phyloP scores from a whole-genome alignment of 1,140 invertebrate genomes.

The Holotrichia oblita region DNA sequence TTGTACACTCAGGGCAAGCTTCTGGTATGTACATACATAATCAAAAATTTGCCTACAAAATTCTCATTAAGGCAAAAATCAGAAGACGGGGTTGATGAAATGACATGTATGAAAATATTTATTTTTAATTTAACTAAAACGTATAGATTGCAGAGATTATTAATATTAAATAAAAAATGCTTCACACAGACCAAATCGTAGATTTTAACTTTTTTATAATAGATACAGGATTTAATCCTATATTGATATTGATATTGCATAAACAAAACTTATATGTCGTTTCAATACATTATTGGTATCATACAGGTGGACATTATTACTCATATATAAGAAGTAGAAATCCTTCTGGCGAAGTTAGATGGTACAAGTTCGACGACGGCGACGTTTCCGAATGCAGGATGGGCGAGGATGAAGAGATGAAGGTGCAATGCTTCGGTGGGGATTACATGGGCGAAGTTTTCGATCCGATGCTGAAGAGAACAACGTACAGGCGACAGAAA shows the following conservation, averaged over 20 bases:
- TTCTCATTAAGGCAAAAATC: no score
- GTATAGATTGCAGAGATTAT: no score
- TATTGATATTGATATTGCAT: no score
- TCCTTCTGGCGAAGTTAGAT: slow-evolving; percentile 80
- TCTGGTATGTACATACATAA: slow-evolving; percentile 69
- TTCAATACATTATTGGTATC: slow-evolving; percentile 25
- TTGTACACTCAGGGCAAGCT: slow-evolving; percentile 98
- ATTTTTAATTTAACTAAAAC: no score
- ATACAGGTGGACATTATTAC: slow-evolving; percentile 93
- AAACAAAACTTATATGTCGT: no score
- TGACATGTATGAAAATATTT: no score
- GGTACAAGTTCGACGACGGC: slow-evolving; percentile 99
- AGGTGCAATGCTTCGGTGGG: slow-evolving; percentile 97
- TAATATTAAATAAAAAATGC: no score
- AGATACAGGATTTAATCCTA: no score
- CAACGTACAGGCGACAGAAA: slow-evolving; percentile 93
- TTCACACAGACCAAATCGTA: no score
- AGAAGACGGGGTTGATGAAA: no score
- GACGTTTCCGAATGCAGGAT: slow-evolving; percentile 95
- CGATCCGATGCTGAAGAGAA: slow-evolving; percentile 90
- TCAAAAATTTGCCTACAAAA: no score
- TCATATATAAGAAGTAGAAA: slow-evolving; percentile 92
- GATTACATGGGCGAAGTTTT: slow-evolving; percentile 96
- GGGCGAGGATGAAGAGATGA: slow-evolving; percentile 97
- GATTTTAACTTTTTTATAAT: no score